phyloP scores from a whole-genome alignment of 2,797 vertebrate species.

The Denticeps clupeoides region DNA sequence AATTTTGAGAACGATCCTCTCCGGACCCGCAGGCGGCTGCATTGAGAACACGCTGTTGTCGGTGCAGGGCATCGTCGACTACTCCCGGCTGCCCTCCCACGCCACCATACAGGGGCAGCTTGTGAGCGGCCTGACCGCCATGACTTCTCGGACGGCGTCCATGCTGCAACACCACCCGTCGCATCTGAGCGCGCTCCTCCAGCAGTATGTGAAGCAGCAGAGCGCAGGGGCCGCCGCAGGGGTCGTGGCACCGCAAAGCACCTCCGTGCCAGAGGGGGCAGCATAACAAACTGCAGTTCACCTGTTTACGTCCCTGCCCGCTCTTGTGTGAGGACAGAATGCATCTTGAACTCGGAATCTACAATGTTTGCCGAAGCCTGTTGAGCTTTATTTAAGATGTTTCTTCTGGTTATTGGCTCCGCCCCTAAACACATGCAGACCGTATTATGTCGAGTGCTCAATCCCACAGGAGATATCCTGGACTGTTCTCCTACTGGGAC shows the following conservation, averaged over 20 bases:
- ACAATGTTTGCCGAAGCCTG: too few species aligned
- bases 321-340: background rate
- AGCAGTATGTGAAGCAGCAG: conserved; percentile 64
- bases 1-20: too few species aligned
- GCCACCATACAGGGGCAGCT: conserved; percentile 58
- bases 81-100: conserved; percentile 70
- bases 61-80: conserved; percentile 61
- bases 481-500: too few species aligned
- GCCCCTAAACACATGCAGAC: background rate
- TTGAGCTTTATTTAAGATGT: too few species aligned
- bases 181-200: conserved; percentile 64
- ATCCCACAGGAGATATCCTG: too few species aligned
- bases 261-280: conserved; percentile 26
- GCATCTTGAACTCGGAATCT: too few species aligned
- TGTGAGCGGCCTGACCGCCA: conserved; percentile 59
- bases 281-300: too few species aligned
- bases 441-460: too few species aligned
- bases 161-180: conserved; percentile 64
- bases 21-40: conserved; percentile 70
- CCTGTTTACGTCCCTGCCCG: background rate
- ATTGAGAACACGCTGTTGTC: conserved; percentile 78
- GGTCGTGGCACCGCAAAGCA: background rate
- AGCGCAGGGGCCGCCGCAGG: conserved; percentile 1
- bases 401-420: background rate
- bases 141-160: conserved; percentile 55